Percentiles rank a stretch among this genome's conserved stretches.
Evolutionary conservation across 2,888 invertebrate species (phyloP).

Genomic region (Limnephilus rhombicus): DNA sequence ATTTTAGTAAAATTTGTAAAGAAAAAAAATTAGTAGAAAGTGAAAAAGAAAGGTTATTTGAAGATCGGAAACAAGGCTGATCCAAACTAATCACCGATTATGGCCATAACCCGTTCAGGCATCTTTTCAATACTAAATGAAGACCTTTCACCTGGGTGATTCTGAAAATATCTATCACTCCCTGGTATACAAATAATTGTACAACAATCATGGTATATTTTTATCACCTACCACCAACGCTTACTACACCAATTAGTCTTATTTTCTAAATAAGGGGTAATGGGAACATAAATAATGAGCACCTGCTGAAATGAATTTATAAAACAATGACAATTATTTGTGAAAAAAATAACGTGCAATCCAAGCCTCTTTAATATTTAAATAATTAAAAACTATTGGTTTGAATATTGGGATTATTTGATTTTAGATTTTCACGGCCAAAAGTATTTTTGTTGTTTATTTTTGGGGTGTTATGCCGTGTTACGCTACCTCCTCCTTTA

Average conservation of each 20-base stretch:
- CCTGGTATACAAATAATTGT: not conserved
- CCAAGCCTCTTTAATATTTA: not conserved
- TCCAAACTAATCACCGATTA: not conserved
- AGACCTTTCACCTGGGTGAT: not conserved
- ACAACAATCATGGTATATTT: too few species aligned
- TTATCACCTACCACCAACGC: too few species aligned
- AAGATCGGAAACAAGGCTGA: not conserved
- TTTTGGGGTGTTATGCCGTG: too few species aligned
- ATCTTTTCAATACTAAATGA: not conserved
- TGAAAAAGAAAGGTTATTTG: not conserved
- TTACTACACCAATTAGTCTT: too few species aligned
- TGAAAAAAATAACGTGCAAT: not conserved
- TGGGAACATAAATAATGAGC: not conserved
- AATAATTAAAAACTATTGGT: not conserved
- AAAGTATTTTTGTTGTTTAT: too few species aligned
- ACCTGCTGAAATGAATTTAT: not conserved
- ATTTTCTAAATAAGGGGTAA: not conserved
- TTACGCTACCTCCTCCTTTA: too few species aligned
- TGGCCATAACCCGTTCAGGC: not conserved
- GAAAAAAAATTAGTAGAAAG: not conserved
- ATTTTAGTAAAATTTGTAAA: not conserved
- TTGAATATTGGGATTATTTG: not conserved
- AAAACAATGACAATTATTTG: not conserved
- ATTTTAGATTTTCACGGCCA: too few species aligned
- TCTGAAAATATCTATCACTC: not conserved